A percentile compares a stretch with the other conserved stretches of the same genome.
Conservation (phyloP, 1,140 invertebrate genomes). For the Pseudachorutes palmiensis region DNA sequence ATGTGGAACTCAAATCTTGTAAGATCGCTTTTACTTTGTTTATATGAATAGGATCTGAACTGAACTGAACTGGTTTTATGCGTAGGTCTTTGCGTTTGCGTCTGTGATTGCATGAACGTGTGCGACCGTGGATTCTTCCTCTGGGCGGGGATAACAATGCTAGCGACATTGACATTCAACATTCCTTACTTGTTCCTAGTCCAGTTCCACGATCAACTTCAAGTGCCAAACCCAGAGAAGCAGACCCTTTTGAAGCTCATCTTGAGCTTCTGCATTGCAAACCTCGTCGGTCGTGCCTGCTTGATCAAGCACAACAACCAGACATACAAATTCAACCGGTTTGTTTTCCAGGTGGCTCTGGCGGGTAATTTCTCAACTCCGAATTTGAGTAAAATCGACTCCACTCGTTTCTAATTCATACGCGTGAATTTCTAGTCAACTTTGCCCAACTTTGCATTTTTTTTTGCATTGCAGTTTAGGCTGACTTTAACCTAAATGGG, state of each 20-base stretch:
- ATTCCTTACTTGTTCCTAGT: neutral
- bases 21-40: too few relatives aligned
- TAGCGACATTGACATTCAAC: neutral
- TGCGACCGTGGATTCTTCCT: neutral
- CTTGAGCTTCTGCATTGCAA: neutral
- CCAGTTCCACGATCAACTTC: neutral
- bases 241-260: neutral
- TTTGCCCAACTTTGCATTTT: too few relatives aligned
- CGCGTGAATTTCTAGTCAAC: too few relatives aligned
- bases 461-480: too few relatives aligned
- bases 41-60: too few relatives aligned
- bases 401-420: too few relatives aligned
- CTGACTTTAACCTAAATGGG: too few relatives aligned
- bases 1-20: neutral
- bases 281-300: neutral
- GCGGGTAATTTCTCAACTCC: too few relatives aligned
- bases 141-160: neutral
- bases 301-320: neutral
- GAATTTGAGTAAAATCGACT: too few relatives aligned
- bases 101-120: neutral
- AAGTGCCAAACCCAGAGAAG: neutral
- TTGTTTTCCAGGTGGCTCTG: neutral
- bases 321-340: neutral
- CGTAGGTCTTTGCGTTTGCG: neutral
- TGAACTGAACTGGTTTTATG: neutral